Evolutionary conservation across 2,113 vertebrate genomes (phyloP), one percentile per base, ranked within the genome.

Genomic region (Petrocephalus microphthalmus): DNA sequence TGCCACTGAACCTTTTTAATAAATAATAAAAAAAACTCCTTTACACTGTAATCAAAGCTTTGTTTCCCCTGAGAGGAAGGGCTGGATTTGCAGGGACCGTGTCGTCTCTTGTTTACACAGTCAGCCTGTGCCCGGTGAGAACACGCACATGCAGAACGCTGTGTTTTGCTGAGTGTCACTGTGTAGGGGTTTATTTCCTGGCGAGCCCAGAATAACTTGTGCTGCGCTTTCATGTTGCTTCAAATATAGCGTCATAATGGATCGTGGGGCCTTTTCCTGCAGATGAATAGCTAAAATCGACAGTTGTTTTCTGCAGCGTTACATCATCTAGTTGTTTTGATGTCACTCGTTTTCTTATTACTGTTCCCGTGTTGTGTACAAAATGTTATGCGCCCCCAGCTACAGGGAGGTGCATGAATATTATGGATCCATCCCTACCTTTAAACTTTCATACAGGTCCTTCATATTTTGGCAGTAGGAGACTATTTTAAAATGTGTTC

Each of bases 241-340:
- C 42, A 25, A 83, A 83, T 47, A 49, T 78, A 78, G 33, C 17
- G 71, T 78, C 71, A 78, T 78, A 78, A 78, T 78, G 33, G 71
- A 49, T 83, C 7, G 19, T 83, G 81, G 37, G 81, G 81, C 81
- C 42, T 83, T 83, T 83, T 83, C 45, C 22, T 49, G 37, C 45
- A 83, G 45, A 47, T 83, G 81, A 83, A 83, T 49, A 49, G 81
- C 81, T 83, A 83, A 83, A 83, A 83, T 83, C 10, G 7, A 83
- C 42, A 83, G 37, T 81, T 13, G 42, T n/a, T 83, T 49, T 83
- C 45, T 49, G 37, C 78, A 83, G 37, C 2, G 6, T 47, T 83
- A 47, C 81, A 49, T 49, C 5, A 19, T 82, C 2, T 83, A 13
- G 45, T 47, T 47, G 20, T 83, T 83, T 83, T 83, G 19, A 83